A percentile compares a stretch with the other conserved stretches of the same genome.
Evolutionary conservation across 2,797 vertebrate species (phyloP).

Genomic region (Propithecus deckenii): DNA sequence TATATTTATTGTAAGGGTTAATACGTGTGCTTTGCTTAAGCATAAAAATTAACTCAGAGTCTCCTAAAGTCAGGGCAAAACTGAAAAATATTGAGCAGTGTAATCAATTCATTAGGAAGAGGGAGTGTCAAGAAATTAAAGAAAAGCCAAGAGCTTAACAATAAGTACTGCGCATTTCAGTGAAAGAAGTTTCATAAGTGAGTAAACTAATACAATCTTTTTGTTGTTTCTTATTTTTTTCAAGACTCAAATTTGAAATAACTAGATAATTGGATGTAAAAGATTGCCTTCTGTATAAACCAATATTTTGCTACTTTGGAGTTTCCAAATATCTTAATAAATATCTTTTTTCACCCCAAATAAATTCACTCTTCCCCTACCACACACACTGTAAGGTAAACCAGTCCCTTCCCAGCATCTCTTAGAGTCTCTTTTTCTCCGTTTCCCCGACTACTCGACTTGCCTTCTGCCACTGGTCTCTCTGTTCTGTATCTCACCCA

Average conservation of each 20-base stretch:
- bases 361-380: not conserved
- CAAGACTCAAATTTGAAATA: not conserved
- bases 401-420: not conserved
- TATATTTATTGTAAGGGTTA: not conserved
- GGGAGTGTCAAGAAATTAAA: not conserved
- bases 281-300: not conserved
- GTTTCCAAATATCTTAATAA: too few species aligned
- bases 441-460: not conserved
- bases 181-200: not conserved
- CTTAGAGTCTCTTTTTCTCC: not conserved
- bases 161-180: not conserved
- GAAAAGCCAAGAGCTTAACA: not conserved
- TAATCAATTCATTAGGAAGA: not conserved
- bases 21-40: not conserved
- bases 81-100: not conserved
- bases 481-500: not conserved
- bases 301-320: not conserved
- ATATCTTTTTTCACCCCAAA: not conserved
- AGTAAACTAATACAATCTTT: not conserved
- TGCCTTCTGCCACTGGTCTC: not conserved
- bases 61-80: not conserved
- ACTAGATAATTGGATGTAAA: not conserved
- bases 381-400: not conserved
- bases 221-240: conserved; percentile 9
- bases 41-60: not conserved